These are phyloP conservation scores for Pardalotus punctatus DNA, from an alignment of 2,113 vertebrate genomes.

Conservation along the genomic window DNA sequence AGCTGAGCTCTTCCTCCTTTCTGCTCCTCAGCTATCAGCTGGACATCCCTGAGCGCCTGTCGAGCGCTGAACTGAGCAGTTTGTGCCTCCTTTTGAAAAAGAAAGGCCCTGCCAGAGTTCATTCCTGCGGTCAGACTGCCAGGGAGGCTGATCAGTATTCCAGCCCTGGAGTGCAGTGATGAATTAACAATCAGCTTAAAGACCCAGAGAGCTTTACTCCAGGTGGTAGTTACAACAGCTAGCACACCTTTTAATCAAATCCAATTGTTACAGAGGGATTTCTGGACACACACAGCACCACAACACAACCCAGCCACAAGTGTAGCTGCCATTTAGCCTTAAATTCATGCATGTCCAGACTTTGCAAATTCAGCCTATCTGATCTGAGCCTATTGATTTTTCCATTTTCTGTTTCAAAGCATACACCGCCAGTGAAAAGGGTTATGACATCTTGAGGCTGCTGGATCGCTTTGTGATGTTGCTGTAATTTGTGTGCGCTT, in stretches of 20 bases:
- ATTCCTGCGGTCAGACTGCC: neutral
- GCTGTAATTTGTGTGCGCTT: slow-evolving; percentile 53
- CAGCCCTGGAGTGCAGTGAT: neutral
- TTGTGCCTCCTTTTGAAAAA: neutral
- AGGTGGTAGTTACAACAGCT: neutral
- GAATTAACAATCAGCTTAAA: slow-evolving; percentile 26
- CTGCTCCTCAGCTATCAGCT: neutral
- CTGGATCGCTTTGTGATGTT: slow-evolving; percentile 27
- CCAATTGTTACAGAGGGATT: neutral
- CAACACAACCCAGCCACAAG: neutral
- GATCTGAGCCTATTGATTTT: slow-evolving; percentile 38
- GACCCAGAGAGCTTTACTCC: slow-evolving; percentile 3
- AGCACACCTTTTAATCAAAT: slow-evolving; percentile 34
- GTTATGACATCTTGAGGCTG: neutral
- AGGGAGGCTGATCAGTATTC: neutral
- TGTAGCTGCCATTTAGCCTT: neutral
- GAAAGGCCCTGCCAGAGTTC: neutral
- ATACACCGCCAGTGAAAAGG: neutral
- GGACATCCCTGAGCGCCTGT: neutral
- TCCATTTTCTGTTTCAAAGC: slow-evolving; percentile 35
- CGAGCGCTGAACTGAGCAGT: neutral
- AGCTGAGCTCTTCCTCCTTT: neutral
- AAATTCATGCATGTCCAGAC: neutral
- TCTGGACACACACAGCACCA: neutral
- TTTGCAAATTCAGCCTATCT: slow-evolving; percentile 16